A percentile compares a stretch with the other conserved stretches of the same genome.
phyloP scores from a whole-genome alignment of 2,113 vertebrate genomes.

The Pseudorectes ferrugineus region DNA sequence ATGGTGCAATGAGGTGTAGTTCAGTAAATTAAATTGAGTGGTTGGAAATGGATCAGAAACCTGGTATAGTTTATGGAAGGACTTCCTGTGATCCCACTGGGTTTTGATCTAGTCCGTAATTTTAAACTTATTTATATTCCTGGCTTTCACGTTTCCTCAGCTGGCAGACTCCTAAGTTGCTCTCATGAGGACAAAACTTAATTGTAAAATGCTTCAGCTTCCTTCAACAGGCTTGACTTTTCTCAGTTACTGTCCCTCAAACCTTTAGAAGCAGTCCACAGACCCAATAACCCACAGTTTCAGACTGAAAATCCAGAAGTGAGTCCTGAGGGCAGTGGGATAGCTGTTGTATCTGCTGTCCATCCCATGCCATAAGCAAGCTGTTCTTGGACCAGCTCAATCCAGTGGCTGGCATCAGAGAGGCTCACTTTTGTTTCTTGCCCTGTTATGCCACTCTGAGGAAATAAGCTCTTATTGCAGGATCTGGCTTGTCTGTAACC shows the following conservation, averaged over 20 bases:
- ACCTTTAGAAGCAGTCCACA: background rate
- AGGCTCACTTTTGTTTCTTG: background rate
- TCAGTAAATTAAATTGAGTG: background rate
- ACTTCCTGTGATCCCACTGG: background rate
- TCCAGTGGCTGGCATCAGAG: background rate
- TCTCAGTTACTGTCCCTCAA: background rate
- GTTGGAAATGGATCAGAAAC: background rate
- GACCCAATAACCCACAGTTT: background rate
- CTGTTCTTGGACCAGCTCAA: background rate
- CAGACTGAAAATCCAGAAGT: background rate
- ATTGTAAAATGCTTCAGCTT: background rate
- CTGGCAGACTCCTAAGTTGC: background rate
- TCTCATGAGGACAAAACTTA: background rate
- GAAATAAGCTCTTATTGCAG: background rate
- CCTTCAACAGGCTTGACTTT: background rate
- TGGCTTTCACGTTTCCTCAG: background rate
- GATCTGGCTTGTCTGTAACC: background rate
- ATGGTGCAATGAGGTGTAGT: background rate
- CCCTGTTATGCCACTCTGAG: background rate
- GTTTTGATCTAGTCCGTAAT: background rate
- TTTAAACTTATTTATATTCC: background rate
- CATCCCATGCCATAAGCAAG: fast-evolving
- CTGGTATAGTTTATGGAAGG: background rate
- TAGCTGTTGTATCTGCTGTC: background rate
- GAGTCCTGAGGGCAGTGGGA: background rate